Evolutionary conservation across 2,797 vertebrate genomes (phyloP).

Genomic region (Benthosema pterotum): DNA sequence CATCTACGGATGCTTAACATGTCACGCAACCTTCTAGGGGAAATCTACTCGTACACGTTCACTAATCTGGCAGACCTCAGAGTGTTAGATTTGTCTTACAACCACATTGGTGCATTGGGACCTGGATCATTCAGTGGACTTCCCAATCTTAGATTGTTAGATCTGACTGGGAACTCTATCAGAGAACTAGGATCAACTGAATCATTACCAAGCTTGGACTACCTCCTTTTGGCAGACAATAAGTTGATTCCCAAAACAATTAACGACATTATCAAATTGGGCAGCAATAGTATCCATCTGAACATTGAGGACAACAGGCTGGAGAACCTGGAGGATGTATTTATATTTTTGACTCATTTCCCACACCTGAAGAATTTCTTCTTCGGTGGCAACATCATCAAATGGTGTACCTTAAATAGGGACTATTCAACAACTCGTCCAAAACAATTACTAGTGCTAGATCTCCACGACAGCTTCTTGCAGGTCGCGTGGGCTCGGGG

Average conservation of each 20-base stretch:
- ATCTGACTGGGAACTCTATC: slow-evolving; percentile 85
- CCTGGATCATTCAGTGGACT: slow-evolving; percentile 74
- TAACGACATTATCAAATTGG: rapidly evolving
- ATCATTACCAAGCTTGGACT: slow-evolving; percentile 59
- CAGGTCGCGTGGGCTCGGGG: slow-evolving; percentile 49
- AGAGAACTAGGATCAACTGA: slow-evolving; percentile 65
- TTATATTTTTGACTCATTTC: slow-evolving; percentile 70
- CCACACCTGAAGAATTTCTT: slow-evolving; percentile 62
- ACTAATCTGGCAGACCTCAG: slow-evolving; percentile 47
- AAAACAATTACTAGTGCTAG: slow-evolving; percentile 73
- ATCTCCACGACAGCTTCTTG: slow-evolving; percentile 83
- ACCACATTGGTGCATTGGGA: slow-evolving; percentile 83
- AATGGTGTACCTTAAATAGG: slow-evolving; percentile 55
- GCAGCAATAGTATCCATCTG: slow-evolving; percentile 54
- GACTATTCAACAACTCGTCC: slow-evolving; percentile 25
- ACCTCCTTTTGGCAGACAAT: slow-evolving; percentile 76
- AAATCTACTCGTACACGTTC: slow-evolving; percentile 78
- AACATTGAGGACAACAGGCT: slow-evolving; percentile 81
- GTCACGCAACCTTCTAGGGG: slow-evolving; percentile 84
- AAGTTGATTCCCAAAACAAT: slow-evolving; percentile 64
- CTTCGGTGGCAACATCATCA: slow-evolving; percentile 80
- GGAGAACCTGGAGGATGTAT: slow-evolving; percentile 71
- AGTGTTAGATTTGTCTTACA: slow-evolving; percentile 84
- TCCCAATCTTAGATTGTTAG: slow-evolving; percentile 63
- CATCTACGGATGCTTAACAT: slow-evolving; percentile 80